Conservation (phyloP, 1,140 invertebrate genomes). For the Leptonema lineaticorne region DNA sequence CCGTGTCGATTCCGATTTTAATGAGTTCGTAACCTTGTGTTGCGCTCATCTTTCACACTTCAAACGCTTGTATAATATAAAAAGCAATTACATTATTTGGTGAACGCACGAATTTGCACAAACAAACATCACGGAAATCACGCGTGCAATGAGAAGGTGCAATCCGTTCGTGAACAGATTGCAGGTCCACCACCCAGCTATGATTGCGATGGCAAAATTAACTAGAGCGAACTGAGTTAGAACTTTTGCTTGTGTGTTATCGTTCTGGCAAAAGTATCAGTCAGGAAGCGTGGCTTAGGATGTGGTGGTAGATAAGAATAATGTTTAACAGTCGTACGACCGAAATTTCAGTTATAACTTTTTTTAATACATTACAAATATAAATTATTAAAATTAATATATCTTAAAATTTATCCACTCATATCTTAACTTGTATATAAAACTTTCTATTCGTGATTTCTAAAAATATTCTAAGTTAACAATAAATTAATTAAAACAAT, state of each 20-base stretch:
- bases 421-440: too few species aligned
- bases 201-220: neutral
- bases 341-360: too few species aligned
- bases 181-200: neutral
- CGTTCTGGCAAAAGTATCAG: neutral
- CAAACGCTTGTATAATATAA: neutral
- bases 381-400: too few species aligned
- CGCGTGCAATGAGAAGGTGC: neutral
- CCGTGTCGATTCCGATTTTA: constrained; percentile 51
- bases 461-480: too few species aligned
- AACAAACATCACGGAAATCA: too few species aligned
- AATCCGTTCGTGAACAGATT: neutral
- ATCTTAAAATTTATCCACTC: too few species aligned
- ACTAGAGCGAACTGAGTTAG: neutral
- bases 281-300: neutral
- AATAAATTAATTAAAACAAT: too few species aligned
- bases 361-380: too few species aligned
- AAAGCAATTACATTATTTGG: neutral
- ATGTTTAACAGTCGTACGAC: too few species aligned
- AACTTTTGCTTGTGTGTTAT: neutral
- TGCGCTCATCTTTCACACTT: constrained; percentile 49
- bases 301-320: neutral
- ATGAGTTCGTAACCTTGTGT: constrained; percentile 55
- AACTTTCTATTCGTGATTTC: too few species aligned
- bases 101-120: neutral